These are phyloP conservation scores for Aradophagus sp. DNA, from an alignment of 1,140 invertebrate genomes.

Conservation along the genomic window DNA sequence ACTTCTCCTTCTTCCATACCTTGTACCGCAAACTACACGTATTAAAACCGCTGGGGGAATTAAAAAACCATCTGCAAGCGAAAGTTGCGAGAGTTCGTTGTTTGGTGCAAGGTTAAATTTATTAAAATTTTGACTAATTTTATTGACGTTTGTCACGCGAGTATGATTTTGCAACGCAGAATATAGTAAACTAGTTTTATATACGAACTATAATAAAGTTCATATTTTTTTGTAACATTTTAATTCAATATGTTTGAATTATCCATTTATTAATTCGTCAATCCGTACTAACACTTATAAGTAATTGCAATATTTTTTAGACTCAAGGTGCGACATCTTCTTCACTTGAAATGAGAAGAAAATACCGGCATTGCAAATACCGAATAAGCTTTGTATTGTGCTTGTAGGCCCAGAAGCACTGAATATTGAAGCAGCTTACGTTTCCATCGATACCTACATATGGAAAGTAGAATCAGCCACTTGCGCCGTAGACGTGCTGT, in stretches of 20 bases:
- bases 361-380: background rate
- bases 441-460: conserved; percentile 5
- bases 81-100: conserved; percentile 28
- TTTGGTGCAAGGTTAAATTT: conserved; percentile 33
- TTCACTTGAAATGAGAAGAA: background rate
- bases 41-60: conserved; percentile 17
- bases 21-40: conserved; percentile 30
- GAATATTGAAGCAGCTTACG: conserved; percentile 10
- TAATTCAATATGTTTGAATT: background rate
- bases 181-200: no score
- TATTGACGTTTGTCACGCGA: background rate
- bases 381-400: conserved; percentile 8
- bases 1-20: conserved; percentile 26
- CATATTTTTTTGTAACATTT: no score
- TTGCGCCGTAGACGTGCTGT: conserved; percentile 5
- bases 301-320: conserved; percentile 6
- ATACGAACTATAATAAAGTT: background rate
- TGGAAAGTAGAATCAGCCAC: conserved; percentile 20
- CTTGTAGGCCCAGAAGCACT: background rate
- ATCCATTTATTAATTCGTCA: no score
- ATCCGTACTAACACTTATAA: background rate
- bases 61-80: conserved; percentile 23
- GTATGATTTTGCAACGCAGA: no score
- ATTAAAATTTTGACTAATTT: background rate
- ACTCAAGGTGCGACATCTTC: background rate